phyloP scores from a whole-genome alignment of 2,888 invertebrate genomes.

The Drosophila histrio region DNA sequence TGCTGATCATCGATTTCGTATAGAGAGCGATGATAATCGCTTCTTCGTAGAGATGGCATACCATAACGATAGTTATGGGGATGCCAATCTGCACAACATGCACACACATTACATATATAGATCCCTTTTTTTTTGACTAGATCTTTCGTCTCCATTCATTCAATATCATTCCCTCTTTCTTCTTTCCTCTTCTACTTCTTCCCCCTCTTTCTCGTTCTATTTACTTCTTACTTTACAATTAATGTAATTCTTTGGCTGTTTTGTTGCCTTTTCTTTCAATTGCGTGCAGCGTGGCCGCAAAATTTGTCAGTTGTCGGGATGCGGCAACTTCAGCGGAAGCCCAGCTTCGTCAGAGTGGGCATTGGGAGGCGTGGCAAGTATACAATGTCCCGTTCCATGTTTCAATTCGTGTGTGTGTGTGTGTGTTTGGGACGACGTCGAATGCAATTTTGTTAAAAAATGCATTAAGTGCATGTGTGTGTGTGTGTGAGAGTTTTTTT shows the following conservation, averaged over 20 bases:
- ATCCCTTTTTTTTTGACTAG: background rate
- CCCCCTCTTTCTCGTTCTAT: background rate
- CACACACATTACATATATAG: no score
- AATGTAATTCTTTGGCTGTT: slow-evolving; percentile 24
- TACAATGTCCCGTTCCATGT: slow-evolving; percentile 34
- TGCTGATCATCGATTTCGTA: no score
- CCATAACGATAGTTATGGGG: no score
- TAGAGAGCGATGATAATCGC: no score
- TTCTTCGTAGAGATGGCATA: no score
- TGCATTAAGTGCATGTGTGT: slow-evolving; percentile 67
- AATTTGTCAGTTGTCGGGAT: slow-evolving; percentile 55
- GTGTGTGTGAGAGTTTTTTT: slow-evolving; percentile 35
- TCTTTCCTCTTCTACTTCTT: background rate
- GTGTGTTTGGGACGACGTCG: slow-evolving; percentile 64
- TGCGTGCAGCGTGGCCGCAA: slow-evolving; percentile 54
- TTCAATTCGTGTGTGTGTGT: slow-evolving; percentile 9
- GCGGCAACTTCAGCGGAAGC: slow-evolving; percentile 10
- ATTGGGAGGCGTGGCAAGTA: slow-evolving; percentile 28
- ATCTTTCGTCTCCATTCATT: background rate
- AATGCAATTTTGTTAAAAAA: slow-evolving; percentile 81
- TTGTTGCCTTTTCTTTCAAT: slow-evolving; percentile 35
- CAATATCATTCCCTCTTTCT: background rate
- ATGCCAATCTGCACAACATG: no score
- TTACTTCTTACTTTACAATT: slow-evolving; percentile 6
- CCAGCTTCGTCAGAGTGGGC: slow-evolving; percentile 11